These are phyloP conservation scores for Eubasilissa splendida DNA, from an alignment of 2,888 invertebrate species.

Conservation along the genomic window DNA sequence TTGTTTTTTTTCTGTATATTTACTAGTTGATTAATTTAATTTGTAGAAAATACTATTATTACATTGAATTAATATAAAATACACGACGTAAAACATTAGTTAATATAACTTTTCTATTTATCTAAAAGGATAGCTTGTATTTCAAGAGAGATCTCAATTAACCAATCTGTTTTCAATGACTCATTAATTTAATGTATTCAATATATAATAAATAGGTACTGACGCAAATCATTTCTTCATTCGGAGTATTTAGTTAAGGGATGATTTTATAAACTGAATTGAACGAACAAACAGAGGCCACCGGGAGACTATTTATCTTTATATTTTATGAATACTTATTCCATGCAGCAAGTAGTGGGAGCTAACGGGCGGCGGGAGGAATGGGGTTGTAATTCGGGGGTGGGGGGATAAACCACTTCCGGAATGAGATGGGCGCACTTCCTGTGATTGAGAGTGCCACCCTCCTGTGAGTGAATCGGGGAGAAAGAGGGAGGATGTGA, in stretches of 20 bases:
- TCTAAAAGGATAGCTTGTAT: too few species aligned
- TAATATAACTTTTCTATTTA: too few species aligned
- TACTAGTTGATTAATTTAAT: too few species aligned
- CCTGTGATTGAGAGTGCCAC: slow-evolving; percentile 72
- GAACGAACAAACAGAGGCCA: slow-evolving; percentile 12
- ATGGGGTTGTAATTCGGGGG: slow-evolving; percentile 52
- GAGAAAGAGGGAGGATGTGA: slow-evolving; percentile 44
- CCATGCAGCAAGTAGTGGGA: slow-evolving; percentile 41
- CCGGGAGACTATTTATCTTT: slow-evolving; percentile 46
- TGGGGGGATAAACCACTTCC: slow-evolving; percentile 72
- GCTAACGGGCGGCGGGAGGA: slow-evolving; percentile 21
- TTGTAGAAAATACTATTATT: too few species aligned
- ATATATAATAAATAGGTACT: background rate
- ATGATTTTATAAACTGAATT: too few species aligned
- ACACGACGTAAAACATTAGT: too few species aligned
- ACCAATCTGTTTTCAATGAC: too few species aligned
- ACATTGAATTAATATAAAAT: too few species aligned
- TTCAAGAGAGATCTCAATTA: too few species aligned
- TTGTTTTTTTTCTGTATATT: too few species aligned
- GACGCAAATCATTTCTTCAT: background rate
- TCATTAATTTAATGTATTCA: too few species aligned
- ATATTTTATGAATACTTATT: slow-evolving; percentile 54
- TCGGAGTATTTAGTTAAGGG: background rate
- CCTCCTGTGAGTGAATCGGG: slow-evolving; percentile 44
- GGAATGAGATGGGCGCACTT: slow-evolving; percentile 74